phyloP scores from a whole-genome alignment of 2,113 vertebrate genomes.

The Labeo rohita region DNA sequence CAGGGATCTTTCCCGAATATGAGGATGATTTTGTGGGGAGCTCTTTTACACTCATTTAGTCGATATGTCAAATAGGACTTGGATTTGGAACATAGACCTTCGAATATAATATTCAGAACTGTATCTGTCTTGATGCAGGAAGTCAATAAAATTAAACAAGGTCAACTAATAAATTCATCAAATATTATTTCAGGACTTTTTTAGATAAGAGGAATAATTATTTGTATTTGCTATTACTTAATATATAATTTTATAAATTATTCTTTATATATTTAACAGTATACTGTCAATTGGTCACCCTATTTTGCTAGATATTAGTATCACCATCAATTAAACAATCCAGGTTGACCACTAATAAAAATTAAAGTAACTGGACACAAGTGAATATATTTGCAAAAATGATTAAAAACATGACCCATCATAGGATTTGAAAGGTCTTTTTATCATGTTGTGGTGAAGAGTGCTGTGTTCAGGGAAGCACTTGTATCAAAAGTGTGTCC shows the following conservation, averaged over 20 bases:
- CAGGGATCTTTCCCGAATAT: constrained; percentile 18
- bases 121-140: background rate
- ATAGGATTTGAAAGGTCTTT: constrained; percentile 9
- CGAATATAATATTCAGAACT: background rate
- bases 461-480: background rate
- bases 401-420: background rate
- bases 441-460: background rate
- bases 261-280: background rate
- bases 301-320: background rate
- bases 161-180: background rate
- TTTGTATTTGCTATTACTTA: background rate
- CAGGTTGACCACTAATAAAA: background rate
- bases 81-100: background rate
- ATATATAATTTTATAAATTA: too few relatives aligned
- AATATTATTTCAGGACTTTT: background rate
- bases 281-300: background rate
- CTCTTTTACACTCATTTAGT: constrained; percentile 37
- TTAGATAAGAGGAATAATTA: background rate
- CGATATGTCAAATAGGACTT: background rate
- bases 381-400: background rate
- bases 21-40: constrained; percentile 5
- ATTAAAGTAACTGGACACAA: background rate
- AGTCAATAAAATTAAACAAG: background rate
- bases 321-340: background rate
- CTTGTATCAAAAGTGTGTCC: constrained; percentile 6